Evolutionary conservation across 2,797 vertebrate species (phyloP).

Genomic region (Pantherophis alleghaniensis): DNA sequence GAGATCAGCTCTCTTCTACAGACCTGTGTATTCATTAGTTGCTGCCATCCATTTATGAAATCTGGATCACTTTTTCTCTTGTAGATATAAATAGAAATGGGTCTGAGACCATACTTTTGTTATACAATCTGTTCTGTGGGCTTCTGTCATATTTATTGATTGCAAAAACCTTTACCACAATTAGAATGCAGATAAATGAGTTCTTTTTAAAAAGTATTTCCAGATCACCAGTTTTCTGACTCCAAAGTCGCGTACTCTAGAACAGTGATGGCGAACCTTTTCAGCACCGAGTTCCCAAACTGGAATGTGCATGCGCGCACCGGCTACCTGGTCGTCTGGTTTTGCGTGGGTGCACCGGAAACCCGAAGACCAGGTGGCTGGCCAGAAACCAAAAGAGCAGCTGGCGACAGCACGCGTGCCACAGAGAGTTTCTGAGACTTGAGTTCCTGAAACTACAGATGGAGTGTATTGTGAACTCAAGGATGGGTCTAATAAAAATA

Average conservation of each 20-base stretch:
- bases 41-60: slow-evolving; percentile 17
- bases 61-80: slow-evolving; percentile 10
- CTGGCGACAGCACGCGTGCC: too few species aligned
- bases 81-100: background rate
- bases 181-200: background rate
- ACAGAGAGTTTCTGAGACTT: background rate
- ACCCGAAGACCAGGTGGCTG: too few species aligned
- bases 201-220: slow-evolving; percentile 1
- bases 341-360: too few species aligned
- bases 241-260: background rate
- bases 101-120: background rate
- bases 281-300: too few species aligned
- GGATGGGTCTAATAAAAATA: background rate
- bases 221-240: background rate
- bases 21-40: background rate
- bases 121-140: background rate
- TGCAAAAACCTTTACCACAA: background rate
- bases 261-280: too few species aligned
- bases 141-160: slow-evolving; percentile 11
- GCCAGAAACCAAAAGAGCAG: too few species aligned
- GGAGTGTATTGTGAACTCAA: background rate
- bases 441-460: background rate
- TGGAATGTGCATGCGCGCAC: too few species aligned
- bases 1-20: background rate
- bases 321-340: too few species aligned